Percentiles rank a stretch among this genome's conserved stretches.
phyloP scores from a whole-genome alignment of 2,797 vertebrate genomes.

The Apodemus agrarius region DNA sequence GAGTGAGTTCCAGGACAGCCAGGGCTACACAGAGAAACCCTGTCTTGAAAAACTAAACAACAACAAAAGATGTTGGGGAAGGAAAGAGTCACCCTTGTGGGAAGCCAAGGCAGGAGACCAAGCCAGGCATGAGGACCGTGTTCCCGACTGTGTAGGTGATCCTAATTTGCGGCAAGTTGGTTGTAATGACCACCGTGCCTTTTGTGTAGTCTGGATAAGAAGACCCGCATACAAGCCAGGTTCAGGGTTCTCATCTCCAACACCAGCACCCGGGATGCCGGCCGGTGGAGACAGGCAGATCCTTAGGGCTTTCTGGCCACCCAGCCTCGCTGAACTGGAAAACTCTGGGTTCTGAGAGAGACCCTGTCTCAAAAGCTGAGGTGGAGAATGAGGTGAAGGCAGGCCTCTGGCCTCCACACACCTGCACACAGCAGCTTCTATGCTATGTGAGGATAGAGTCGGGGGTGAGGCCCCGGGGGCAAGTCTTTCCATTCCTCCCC shows the following conservation, averaged over 20 bases:
- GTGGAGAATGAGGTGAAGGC: not conserved
- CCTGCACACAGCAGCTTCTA: not conserved
- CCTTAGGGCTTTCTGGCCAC: not conserved
- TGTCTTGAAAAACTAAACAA: not conserved
- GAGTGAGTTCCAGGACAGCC: not conserved
- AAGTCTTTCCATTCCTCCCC: not conserved
- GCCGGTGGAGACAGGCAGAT: not conserved
- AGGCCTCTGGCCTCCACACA: not conserved
- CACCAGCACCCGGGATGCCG: not conserved
- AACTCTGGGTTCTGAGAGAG: not conserved
- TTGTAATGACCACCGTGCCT: not conserved
- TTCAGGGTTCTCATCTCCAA: not conserved
- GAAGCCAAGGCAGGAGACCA: too few species aligned
- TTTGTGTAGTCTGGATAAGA: not conserved
- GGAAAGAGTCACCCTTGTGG: not conserved
- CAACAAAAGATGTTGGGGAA: not conserved
- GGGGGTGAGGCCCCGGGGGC: too few species aligned
- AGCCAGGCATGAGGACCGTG: not conserved
- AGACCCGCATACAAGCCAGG: not conserved
- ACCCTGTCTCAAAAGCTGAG: not conserved
- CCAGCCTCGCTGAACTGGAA: not conserved
- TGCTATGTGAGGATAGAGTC: accelerated
- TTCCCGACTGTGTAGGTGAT: not conserved
- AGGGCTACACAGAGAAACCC: too few species aligned
- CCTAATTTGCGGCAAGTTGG: not conserved